Evolutionary conservation across 37 sponge, comb jelly and placozoan species (phyloP).

Genomic region (Chondrilla cf. caribensis): DNA sequence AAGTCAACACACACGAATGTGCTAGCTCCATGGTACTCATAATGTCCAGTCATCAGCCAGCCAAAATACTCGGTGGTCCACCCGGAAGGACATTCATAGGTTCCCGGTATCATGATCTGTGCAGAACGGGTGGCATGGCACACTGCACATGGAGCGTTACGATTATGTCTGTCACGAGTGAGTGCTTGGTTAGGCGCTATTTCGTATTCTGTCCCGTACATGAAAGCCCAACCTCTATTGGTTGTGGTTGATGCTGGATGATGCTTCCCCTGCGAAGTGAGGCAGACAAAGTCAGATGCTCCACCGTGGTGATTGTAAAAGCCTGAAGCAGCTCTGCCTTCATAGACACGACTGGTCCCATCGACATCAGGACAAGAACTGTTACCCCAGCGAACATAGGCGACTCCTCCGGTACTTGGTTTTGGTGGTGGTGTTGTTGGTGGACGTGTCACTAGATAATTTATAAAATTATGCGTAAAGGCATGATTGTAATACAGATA

Average conservation of each 20-base stretch:
- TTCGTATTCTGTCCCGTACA: conserved; percentile 46
- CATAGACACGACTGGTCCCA: conserved; percentile 38
- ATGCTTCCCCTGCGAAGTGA: conserved; percentile 25
- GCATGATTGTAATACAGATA: no score
- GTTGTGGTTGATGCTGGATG: neutral
- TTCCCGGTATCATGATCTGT: conserved; percentile 22
- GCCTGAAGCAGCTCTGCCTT: neutral
- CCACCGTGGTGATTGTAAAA: conserved; percentile 29
- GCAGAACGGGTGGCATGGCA: conserved; percentile 5
- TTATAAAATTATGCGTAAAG: no score
- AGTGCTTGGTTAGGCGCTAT: neutral
- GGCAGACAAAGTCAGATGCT: conserved; percentile 49
- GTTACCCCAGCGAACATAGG: conserved; percentile 29
- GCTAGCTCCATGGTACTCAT: neutral
- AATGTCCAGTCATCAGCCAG: neutral
- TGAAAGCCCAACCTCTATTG: neutral
- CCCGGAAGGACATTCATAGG: neutral
- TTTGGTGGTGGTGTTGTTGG: neutral
- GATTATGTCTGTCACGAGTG: neutral
- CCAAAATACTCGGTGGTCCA: conserved; percentile 13
- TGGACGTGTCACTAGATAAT: no score
- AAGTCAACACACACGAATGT: conserved; percentile 51
- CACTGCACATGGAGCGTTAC: conserved; percentile 25
- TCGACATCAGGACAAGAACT: conserved; percentile 23
- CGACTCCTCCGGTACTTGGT: neutral